These are phyloP conservation scores for Aporrectodea caliginosa DNA, from an alignment of 1,140 invertebrate species.

Conservation along the genomic window DNA sequence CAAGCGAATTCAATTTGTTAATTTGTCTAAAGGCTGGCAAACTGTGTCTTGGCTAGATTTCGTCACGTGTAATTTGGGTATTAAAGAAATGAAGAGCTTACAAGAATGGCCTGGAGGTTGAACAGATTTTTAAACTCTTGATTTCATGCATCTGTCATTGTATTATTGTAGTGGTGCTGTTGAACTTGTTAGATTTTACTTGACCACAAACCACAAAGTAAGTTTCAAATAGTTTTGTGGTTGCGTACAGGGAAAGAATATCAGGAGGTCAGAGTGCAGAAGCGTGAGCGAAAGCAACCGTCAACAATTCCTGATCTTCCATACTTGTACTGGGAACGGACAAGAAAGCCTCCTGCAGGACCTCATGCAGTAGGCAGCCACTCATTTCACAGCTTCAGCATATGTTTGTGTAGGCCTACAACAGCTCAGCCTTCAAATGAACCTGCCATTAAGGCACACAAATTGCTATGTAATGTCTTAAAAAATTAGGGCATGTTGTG, in stretches of 20 bases:
- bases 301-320: slow-evolving; percentile 48
- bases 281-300: slow-evolving; percentile 50
- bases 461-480: not conserved
- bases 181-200: no score
- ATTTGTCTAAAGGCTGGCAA: no score
- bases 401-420: not conserved
- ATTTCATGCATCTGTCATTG: no score
- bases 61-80: no score
- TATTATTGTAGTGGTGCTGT: no score
- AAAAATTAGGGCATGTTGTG: not conserved
- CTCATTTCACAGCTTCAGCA: not conserved
- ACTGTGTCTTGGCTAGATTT: no score
- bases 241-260: slow-evolving; percentile 48
- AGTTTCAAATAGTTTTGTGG: not conserved
- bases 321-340: slow-evolving; percentile 52
- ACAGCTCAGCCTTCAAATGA: not conserved
- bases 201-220: no score
- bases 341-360: slow-evolving; percentile 48
- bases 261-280: slow-evolving; percentile 46
- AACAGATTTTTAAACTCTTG: no score
- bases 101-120: no score
- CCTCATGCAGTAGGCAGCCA: slow-evolving; percentile 47
- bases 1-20: no score
- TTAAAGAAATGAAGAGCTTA: no score
- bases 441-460: not conserved